Evolutionary conservation across 1,140 invertebrate genomes (phyloP).

Genomic region (Drusus annulatus): DNA sequence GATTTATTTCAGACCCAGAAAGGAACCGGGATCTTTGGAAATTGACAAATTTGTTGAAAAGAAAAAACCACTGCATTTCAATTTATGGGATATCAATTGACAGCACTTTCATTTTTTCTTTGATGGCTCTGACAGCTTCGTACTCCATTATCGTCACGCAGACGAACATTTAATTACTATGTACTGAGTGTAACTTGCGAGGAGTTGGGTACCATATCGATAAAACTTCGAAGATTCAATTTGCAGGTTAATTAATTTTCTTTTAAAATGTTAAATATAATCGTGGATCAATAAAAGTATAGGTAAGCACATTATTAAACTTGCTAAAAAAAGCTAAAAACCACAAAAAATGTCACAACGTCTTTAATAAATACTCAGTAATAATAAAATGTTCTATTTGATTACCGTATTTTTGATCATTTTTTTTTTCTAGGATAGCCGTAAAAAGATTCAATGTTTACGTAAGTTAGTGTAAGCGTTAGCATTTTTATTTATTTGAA

Average conservation of each 20-base stretch:
- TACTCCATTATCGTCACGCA: constrained; percentile 7
- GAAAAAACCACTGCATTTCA: background rate
- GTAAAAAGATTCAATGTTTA: too few relatives aligned
- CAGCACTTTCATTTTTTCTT: constrained; percentile 3
- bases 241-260: background rate
- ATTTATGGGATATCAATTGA: constrained; percentile 17
- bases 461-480: too few relatives aligned
- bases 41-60: background rate
- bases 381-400: too few relatives aligned
- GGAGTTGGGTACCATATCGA: too few relatives aligned
- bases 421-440: too few relatives aligned
- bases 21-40: background rate
- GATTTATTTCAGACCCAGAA: constrained; percentile 11
- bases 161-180: background rate
- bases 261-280: background rate
- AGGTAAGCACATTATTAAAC: too few relatives aligned
- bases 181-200: background rate
- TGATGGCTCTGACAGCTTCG: constrained; percentile 3
- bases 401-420: too few relatives aligned
- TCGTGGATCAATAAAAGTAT: background rate
- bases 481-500: too few relatives aligned
- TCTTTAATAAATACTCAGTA: too few relatives aligned
- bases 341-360: too few relatives aligned
- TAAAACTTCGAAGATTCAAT: too few relatives aligned
- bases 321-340: too few relatives aligned